phyloP scores from a whole-genome alignment of 2,888 invertebrate species.

The Synergus umbraculus region DNA sequence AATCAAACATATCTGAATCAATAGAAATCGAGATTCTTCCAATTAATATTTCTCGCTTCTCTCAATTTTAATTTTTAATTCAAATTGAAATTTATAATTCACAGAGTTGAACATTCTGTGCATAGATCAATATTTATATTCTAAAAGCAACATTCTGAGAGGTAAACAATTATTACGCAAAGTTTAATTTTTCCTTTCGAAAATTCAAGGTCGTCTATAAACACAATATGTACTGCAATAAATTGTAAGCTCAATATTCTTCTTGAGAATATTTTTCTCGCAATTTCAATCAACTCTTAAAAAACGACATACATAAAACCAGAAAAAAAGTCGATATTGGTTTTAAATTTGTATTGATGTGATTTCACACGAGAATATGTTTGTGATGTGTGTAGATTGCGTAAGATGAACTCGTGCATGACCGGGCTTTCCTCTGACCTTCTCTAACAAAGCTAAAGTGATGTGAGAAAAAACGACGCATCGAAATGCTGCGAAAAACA shows the following conservation, averaged over 20 bases:
- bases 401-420: constrained; percentile 22
- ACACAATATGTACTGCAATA: too few species aligned
- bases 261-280: too few species aligned
- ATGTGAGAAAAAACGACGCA: constrained; percentile 26
- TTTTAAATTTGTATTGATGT: neutral
- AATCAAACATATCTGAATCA: neutral
- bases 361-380: neutral
- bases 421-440: constrained; percentile 31
- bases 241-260: too few species aligned
- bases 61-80: neutral
- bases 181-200: too few species aligned
- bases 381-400: constrained; percentile 14
- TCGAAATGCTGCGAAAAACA: neutral
- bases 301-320: neutral
- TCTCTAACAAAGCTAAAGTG: constrained; percentile 40
- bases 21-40: neutral
- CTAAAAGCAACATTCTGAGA: neutral
- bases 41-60: neutral
- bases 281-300: neutral
- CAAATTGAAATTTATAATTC: neutral
- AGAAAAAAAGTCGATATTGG: neutral
- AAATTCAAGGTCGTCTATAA: neutral
- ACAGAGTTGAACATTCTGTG: neutral
- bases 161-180: neutral
- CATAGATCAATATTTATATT: neutral